These are phyloP conservation scores for Agrochola lychnidis DNA, from an alignment of 2,888 invertebrate species.

Conservation along the genomic window DNA sequence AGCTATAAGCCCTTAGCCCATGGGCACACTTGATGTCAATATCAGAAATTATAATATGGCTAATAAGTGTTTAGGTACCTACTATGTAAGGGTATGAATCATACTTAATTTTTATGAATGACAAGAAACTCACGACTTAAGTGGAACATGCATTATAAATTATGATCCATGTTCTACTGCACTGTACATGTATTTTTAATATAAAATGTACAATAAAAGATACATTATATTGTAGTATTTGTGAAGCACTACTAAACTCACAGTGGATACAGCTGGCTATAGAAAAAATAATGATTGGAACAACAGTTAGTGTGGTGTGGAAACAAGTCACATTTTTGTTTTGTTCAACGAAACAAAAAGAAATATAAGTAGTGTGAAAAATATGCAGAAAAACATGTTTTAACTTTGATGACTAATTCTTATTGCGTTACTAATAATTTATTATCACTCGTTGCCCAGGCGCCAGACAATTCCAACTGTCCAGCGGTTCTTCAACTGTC, in stretches of 20 bases:
- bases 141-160: not conserved
- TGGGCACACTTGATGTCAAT: no score
- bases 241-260: not conserved
- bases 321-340: constrained; percentile 7
- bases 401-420: not conserved
- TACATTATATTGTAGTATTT: not conserved
- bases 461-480: no score
- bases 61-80: no score
- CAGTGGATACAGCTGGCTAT: constrained; percentile 24
- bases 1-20: no score
- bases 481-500: no score
- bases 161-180: no score
- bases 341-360: constrained; percentile 9
- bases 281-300: constrained; percentile 1
- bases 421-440: not conserved
- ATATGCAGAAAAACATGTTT: not conserved
- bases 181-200: no score
- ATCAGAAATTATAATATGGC: no score
- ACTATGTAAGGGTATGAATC: not conserved
- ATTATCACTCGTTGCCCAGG: no score
- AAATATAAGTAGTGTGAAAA: not conserved
- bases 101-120: not conserved
- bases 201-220: no score
- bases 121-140: constrained; percentile 1
- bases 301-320: not conserved